Percentiles rank a stretch among this genome's conserved stretches.
phyloP scores from a whole-genome alignment of 2,888 invertebrate genomes.

The Orthonevra nobilis region DNA sequence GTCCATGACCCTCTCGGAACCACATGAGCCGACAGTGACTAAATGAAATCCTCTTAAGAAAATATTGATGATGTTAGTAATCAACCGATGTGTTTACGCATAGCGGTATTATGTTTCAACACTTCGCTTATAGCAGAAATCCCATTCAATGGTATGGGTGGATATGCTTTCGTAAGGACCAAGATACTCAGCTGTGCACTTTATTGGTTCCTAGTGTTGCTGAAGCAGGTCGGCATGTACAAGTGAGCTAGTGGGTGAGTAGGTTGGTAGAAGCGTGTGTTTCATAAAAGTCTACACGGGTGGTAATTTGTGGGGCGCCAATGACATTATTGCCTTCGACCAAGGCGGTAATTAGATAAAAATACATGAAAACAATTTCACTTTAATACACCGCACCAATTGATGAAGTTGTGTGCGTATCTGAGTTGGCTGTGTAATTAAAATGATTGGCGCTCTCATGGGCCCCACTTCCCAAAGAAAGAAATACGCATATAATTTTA shows the following conservation, averaged over 20 bases:
- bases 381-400: conserved; percentile 55
- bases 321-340: conserved; percentile 62
- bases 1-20: too few species aligned
- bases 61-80: conserved; percentile 54
- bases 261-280: conserved; percentile 25
- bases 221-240: conserved; percentile 26
- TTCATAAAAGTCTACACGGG: conserved; percentile 65
- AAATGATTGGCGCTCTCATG: conserved; percentile 40
- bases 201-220: conserved; percentile 52
- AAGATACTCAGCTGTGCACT: conserved; percentile 62
- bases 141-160: conserved; percentile 1
- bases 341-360: conserved; percentile 69
- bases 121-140: conserved; percentile 24
- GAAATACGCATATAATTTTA: too few species aligned
- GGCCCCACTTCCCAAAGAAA: too few species aligned
- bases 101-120: conserved; percentile 52
- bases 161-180: not conserved
- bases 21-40: conserved; percentile 31
- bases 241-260: not conserved
- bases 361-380: conserved; percentile 66
- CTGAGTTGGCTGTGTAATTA: conserved; percentile 57
- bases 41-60: conserved; percentile 59
- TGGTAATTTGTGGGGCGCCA: conserved; percentile 70
- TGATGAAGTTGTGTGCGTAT: conserved; percentile 44
- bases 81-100: conserved; percentile 46